phyloP scores from a whole-genome alignment of 92 coral and sea anemone species.

The Scolanthus callimorphus region DNA sequence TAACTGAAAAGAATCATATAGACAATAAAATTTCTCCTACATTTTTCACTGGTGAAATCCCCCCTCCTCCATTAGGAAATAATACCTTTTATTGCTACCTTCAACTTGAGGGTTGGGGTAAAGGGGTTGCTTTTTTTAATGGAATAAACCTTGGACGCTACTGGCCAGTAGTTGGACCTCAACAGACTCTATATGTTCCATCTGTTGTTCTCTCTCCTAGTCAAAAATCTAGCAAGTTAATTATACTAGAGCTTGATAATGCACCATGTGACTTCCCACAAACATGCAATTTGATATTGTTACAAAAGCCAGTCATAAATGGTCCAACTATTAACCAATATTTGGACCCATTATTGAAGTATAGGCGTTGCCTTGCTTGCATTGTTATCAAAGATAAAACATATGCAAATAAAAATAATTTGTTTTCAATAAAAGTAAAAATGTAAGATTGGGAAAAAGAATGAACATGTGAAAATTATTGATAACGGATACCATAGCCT shows the following conservation, averaged over 20 bases:
- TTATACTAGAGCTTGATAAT: slow-evolving; percentile 76
- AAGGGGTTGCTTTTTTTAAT: slow-evolving; percentile 93
- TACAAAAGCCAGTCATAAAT: slow-evolving; percentile 65
- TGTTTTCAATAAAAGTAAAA: no score
- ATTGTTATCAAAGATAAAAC: no score
- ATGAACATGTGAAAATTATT: no score
- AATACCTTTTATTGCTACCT: slow-evolving; percentile 62
- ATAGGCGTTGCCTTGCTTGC: no score
- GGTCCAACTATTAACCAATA: slow-evolving; percentile 61
- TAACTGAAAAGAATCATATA: not conserved
- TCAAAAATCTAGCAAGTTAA: slow-evolving; percentile 41
- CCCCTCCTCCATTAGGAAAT: slow-evolving; percentile 49
- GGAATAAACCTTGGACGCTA: slow-evolving; percentile 89
- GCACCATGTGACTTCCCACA: slow-evolving; percentile 78
- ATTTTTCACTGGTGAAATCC: slow-evolving; percentile 64
- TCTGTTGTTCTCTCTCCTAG: slow-evolving; percentile 64
- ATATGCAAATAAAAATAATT: no score
- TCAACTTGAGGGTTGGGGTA: slow-evolving; percentile 76
- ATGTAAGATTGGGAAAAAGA: no score
- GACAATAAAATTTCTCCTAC: slow-evolving; percentile 61
- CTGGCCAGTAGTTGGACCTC: slow-evolving; percentile 97
- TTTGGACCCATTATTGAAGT: no score
- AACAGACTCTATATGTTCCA: slow-evolving; percentile 84
- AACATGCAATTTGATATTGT: slow-evolving; percentile 75
- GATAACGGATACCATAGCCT: no score